phyloP scores from a whole-genome alignment of 2,888 invertebrate genomes.

The Drosophila yooni region DNA sequence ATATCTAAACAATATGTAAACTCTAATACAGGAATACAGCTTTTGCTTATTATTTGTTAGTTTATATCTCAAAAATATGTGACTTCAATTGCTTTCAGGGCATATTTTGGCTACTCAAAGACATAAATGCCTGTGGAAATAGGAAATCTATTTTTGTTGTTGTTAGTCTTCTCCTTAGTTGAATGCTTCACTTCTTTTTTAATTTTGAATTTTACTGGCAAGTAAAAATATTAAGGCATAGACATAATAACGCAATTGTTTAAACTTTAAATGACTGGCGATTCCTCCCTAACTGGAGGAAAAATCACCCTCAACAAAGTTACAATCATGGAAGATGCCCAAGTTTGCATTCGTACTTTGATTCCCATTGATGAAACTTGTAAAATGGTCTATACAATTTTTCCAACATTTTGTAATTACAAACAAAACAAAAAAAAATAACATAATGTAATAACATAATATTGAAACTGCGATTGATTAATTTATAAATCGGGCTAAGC shows the following conservation, averaged over 20 bases:
- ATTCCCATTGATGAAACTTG: slow-evolving; percentile 20
- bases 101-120: neutral
- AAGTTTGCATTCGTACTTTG: slow-evolving; percentile 66
- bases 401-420: slow-evolving; percentile 45
- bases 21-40: rapidly evolving
- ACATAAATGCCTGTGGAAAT: neutral
- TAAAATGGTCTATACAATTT: slow-evolving; percentile 45
- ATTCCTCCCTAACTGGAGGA: slow-evolving; percentile 60
- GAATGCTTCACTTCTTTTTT: neutral
- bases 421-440: slow-evolving; percentile 11
- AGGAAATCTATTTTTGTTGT: neutral
- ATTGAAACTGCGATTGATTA: neutral
- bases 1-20: neutral
- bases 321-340: slow-evolving; percentile 29
- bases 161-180: neutral
- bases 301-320: slow-evolving; percentile 12
- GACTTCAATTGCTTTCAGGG: neutral
- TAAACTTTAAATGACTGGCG: slow-evolving; percentile 45
- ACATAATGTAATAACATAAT: neutral
- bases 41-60: neutral
- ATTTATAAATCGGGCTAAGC: neutral
- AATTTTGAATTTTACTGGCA: neutral
- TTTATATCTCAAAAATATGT: neutral
- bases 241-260: slow-evolving; percentile 45
- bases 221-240: neutral